Evolutionary conservation across 1,140 invertebrate species (phyloP), one percentile per base, ranked within the genome.

Genomic region (Drosophila prosaltans): DNA sequence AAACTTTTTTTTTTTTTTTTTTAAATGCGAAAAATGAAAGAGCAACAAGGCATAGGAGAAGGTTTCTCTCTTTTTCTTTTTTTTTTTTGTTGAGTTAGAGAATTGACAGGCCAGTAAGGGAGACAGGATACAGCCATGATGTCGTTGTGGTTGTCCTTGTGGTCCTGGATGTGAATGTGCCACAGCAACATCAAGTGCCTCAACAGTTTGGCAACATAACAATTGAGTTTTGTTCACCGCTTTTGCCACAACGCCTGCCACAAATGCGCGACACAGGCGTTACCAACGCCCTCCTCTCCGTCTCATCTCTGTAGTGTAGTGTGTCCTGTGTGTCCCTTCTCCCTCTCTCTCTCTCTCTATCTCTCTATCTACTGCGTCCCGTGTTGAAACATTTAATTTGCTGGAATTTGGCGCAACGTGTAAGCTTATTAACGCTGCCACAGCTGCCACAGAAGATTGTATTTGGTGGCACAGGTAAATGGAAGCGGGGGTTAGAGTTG

Each of bases 21-120:
- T 88, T 65, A 76, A 88, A 91, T 91, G 88, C 68, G 83, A 91
- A 84, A 84, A 91, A 91, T 91, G 83, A 91, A 91, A 91, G 83
- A 91, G 88, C 88, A 86, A 89, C 80, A 91, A 78, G 80, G 69
- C 70, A 24, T 16, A 24, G 11, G 6, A 43, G 30, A n/a, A 26
- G 5, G 32, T 36, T 6, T 36, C 21, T 48, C 26, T 8, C n/a
- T n/a, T n/a, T n/a, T n/a, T 45, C 10, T 48, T 45, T 54, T 63
- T 55, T 40, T 65, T 61, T 41, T 9, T 54, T 72, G 75, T 74
- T 26, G 21, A 51, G 45, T 51, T 51, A 51, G 45, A 72, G 85
- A 79, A 85, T 89, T 90, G 86, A 90, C 76, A 80, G 71, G 65
- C 45, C 9, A 16, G 16, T 16, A 51, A 26, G 45, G 21, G 21